These are phyloP conservation scores for Drepanosiphum platanoidis DNA, from an alignment of 2,888 invertebrate species.

Conservation along the genomic window DNA sequence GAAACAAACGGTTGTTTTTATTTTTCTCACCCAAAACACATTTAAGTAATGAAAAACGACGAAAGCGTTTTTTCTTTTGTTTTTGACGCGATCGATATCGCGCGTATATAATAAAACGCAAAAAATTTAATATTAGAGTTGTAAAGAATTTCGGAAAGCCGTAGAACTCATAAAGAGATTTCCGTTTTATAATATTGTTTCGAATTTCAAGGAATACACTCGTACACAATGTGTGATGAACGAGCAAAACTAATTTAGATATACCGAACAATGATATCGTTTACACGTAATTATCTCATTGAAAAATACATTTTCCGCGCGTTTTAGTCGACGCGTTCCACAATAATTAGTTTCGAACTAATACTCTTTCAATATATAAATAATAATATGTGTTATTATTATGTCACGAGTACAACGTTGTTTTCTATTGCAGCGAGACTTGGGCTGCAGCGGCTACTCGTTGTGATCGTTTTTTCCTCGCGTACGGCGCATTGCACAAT, in stretches of 20 bases:
- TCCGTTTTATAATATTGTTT: not conserved
- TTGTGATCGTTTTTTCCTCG: not conserved
- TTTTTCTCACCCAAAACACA: not conserved
- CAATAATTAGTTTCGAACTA: not conserved
- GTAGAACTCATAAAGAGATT: not conserved
- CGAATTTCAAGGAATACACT: not conserved
- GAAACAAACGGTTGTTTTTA: not conserved
- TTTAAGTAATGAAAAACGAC: not conserved
- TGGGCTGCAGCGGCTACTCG: not conserved
- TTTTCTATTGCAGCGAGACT: not conserved
- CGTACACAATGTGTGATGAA: not conserved
- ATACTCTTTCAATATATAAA: not conserved
- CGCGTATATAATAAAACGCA: too few species aligned
- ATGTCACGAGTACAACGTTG: not conserved
- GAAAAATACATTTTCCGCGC: not conserved
- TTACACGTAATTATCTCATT: not conserved
- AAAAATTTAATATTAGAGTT: too few species aligned
- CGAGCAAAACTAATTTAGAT: not conserved
- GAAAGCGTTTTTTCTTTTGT: not conserved
- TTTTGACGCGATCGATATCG: too few species aligned
- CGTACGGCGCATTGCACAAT: slow-evolving; percentile 21
- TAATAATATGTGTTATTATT: not conserved
- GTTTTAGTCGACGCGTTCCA: not conserved
- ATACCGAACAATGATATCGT: not conserved
- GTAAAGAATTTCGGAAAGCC: not conserved